Evolutionary conservation across 2,113 vertebrate species (phyloP).

Genomic region (Mobula birostris): DNA sequence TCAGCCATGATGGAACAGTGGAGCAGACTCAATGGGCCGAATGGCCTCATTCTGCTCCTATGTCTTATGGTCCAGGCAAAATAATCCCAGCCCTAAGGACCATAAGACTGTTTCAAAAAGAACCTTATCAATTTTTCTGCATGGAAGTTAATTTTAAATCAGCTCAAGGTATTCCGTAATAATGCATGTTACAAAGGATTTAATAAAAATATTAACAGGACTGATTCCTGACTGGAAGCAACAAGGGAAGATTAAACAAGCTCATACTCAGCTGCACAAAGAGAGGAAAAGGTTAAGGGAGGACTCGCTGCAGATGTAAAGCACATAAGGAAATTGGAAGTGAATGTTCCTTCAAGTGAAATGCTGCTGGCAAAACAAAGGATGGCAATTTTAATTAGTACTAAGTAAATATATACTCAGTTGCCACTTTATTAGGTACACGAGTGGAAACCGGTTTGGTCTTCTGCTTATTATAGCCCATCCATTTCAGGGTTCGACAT

Average conservation of each 20-base stretch:
- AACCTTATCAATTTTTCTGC: not conserved
- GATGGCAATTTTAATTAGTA: not conserved
- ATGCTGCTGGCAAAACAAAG: not conserved
- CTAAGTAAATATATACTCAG: no score
- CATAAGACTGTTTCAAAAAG: not conserved
- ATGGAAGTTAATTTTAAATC: not conserved
- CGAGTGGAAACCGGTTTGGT: no score
- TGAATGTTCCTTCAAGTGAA: not conserved
- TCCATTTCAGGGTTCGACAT: no score
- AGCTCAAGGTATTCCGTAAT: not conserved
- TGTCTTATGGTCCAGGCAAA: no score
- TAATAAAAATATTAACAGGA: not conserved
- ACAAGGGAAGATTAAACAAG: conserved; percentile 13
- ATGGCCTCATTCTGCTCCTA: no score
- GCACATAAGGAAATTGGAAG: not conserved
- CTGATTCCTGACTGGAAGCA: not conserved
- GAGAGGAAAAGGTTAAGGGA: not conserved
- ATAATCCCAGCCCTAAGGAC: no score
- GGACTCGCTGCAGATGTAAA: not conserved
- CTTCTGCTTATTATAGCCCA: no score
- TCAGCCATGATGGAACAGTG: no score
- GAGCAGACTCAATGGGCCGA: no score
- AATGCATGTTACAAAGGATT: not conserved
- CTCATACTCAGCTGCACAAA: no score
- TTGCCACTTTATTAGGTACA: no score